A percentile compares a stretch with the other conserved stretches of the same genome.
Conservation (phyloP, 2,888 invertebrate genomes). For the Rhaphigaster nebulosa region DNA sequence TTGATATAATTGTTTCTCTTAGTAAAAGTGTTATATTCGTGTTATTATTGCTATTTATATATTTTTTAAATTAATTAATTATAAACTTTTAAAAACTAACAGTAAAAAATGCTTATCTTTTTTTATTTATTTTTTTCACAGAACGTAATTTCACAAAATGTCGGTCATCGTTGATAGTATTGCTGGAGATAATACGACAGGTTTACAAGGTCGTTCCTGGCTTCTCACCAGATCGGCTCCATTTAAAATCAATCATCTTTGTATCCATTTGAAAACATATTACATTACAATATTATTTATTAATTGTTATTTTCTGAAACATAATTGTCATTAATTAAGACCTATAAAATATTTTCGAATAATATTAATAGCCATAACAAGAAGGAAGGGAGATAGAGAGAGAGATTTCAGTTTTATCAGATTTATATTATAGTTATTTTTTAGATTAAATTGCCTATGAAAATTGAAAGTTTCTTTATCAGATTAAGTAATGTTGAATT, state of each 20-base stretch:
- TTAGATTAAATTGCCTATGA: background rate
- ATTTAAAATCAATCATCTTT: background rate
- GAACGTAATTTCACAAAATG: background rate
- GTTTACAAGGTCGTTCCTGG: background rate
- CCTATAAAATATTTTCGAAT: background rate
- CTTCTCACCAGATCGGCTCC: background rate
- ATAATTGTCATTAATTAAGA: background rate
- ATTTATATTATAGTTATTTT: background rate
- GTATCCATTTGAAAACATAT: background rate
- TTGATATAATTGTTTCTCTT: no score
- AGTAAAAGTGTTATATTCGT: no score
- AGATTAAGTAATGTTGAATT: background rate
- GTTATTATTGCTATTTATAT: no score
- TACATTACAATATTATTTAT: background rate
- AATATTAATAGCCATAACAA: background rate
- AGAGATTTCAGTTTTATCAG: background rate
- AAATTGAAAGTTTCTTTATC: background rate
- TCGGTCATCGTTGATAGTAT: background rate
- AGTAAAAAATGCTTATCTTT: no score
- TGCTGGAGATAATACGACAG: background rate
- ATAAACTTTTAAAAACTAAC: no score
- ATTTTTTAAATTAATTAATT: no score
- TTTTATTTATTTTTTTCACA: no score
- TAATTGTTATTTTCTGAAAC: background rate
- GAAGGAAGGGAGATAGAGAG: background rate